A percentile compares a stretch with the other conserved stretches of the same genome.
These are phyloP conservation scores for Drosophila helvetica DNA, from an alignment of 2,888 invertebrate species.

Conservation along the genomic window DNA sequence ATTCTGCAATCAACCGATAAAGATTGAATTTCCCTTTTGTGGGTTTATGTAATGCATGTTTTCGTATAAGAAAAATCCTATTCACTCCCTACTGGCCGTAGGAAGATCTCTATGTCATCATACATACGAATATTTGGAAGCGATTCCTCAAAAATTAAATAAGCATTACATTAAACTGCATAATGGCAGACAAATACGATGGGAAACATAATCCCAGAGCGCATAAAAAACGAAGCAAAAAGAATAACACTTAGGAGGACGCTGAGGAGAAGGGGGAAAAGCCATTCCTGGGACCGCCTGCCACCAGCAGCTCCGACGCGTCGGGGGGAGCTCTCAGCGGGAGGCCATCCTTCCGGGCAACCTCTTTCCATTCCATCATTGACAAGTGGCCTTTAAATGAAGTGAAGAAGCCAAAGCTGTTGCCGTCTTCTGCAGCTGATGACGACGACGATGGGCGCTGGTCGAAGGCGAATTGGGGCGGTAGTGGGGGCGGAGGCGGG, in stretches of 20 bases:
- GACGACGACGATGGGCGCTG: neutral
- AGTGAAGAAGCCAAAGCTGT: constrained; percentile 53
- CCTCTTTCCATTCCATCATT: constrained; percentile 49
- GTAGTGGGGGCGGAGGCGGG: neutral
- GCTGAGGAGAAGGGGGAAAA: constrained; percentile 22
- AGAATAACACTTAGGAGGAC: constrained; percentile 16
- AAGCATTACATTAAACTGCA: constrained; percentile 43
- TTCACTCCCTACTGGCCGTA: neutral
- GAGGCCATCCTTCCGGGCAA: constrained; percentile 2
- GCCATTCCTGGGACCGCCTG: constrained; percentile 11
- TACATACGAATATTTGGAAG: neutral
- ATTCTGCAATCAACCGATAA: no score
- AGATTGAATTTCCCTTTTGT: no score
- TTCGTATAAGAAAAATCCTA: no score
- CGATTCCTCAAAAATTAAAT: constrained; percentile 41
- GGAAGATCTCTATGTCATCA: neutral
- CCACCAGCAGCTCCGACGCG: constrained; percentile 12
- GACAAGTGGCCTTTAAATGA: constrained; percentile 76
- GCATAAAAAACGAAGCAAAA: constrained; percentile 20
- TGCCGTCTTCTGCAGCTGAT: constrained; percentile 35
- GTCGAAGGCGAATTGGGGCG: constrained; percentile 3
- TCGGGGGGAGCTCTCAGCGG: constrained; percentile 1
- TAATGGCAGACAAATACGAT: constrained; percentile 43
- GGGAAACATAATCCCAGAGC: constrained; percentile 46
- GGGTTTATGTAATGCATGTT: no score